Conservation (phyloP, 2,113 vertebrate species). For the Myanophis thanlyinensis region DNA sequence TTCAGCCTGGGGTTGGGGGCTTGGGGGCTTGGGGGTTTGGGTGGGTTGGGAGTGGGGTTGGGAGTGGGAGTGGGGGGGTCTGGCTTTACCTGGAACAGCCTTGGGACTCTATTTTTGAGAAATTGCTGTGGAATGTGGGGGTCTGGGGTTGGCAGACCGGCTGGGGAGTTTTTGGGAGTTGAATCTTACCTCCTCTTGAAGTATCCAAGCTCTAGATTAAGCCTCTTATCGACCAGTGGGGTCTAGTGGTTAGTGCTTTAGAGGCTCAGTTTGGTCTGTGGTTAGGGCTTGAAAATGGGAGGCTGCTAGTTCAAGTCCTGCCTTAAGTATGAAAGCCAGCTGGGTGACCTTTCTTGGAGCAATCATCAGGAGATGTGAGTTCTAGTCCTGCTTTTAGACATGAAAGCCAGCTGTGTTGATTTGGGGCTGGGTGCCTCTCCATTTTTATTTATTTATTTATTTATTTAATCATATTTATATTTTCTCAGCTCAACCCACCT, state of each 20-base stretch:
- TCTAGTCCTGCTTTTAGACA: no score
- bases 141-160: not conserved
- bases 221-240: not conserved
- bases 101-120: not conserved
- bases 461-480: no score
- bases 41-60: no score
- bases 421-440: not conserved
- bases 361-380: no score
- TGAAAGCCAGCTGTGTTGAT: not conserved
- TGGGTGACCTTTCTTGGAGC: no score
- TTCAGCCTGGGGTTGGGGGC: not conserved
- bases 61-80: no score
- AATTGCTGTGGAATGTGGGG: not conserved
- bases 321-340: no score
- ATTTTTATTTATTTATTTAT: no score
- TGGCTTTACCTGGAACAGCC: not conserved
- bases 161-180: not conserved
- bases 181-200: not conserved
- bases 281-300: not conserved
- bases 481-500: not conserved
- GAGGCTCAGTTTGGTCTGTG: not conserved
- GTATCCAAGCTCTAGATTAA: not conserved
- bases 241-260: not conserved
- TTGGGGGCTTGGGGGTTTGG: no score
- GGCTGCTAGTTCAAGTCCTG: not conserved